Evolutionary conservation across 1,140 invertebrate species (phyloP), one percentile per base, ranked within the genome.

Genomic region (Ylistrum balloti): DNA sequence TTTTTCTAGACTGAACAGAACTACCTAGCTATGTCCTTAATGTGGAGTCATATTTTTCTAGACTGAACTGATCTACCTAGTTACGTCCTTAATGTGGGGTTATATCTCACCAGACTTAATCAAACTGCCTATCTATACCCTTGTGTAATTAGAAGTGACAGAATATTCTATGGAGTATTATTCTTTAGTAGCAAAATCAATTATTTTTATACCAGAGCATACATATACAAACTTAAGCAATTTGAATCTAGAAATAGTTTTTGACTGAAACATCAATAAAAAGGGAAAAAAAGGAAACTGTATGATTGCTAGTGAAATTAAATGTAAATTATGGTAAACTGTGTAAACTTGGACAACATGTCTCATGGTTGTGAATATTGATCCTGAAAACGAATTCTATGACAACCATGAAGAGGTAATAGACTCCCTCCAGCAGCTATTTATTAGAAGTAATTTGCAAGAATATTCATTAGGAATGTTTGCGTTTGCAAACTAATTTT

Each of bases 391-490:
- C 28, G n/a, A 74, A n/a, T 74, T 74, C 56, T 74, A 74, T 28
- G 56, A 22, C n/a, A 74, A 74, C 56, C 56, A 74, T 28, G 17
- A n/a, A 28, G 17, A 5, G n/a, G 56, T 74, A 74, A 74, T 74
- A 28, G 56, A 74, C 56, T 74, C 56, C 56, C 56, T 11, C n/a
- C 56, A 28, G 1, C 5, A 28, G 56, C 56, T 74, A 74, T 74
- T 74, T 74, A 74, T 74, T 74, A 74, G n/a, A 74, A n/a, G 56
- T 74, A 74, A 74, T 74, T 74, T 74, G 22, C 1, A n/a, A 17
- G 56, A 74, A 28, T 74, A 74, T 74, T 74, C 56, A 74, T 74
- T 74, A 74, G 56, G n/a, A 74, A n/a, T 74, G 56, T 74, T 74
- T 74, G 56, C 56, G 56, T 74, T 74, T 74, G 56, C 22, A 28